These are phyloP conservation scores for Pantherophis vulpinus DNA, from an alignment of 2,797 vertebrate genomes.

Conservation along the genomic window DNA sequence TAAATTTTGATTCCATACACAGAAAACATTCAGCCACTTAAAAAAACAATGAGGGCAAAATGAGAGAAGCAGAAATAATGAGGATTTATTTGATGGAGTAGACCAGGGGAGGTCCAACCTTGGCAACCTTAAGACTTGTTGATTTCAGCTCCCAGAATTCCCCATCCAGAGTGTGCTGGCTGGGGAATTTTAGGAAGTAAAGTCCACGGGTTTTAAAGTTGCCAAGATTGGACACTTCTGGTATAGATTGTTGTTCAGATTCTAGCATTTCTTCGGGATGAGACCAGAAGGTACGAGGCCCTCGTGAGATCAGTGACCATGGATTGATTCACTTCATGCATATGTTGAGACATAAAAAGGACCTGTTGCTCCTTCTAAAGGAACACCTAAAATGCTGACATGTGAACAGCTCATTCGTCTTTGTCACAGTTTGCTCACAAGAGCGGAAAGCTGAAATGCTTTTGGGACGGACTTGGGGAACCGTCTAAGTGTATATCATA, in stretches of 20 bases:
- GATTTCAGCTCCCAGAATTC: neutral
- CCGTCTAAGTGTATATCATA: neutral
- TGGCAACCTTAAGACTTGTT: neutral
- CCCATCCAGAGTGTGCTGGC: no score
- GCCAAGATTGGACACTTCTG: neutral
- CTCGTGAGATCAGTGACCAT: neutral
- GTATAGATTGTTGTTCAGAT: neutral
- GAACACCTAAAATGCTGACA: neutral
- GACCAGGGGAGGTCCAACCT: neutral
- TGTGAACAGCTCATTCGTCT: neutral
- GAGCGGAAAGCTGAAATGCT: neutral
- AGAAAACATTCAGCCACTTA: neutral
- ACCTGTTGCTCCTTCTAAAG: neutral
- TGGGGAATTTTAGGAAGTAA: neutral
- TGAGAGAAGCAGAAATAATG: neutral
- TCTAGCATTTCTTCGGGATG: neutral
- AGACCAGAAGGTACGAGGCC: neutral
- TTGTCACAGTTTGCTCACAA: neutral
- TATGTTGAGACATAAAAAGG: neutral
- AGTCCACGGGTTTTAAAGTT: neutral
- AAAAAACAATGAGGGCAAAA: neutral
- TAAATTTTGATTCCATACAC: slow-evolving; percentile 16
- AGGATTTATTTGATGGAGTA: neutral
- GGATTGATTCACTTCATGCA: neutral
- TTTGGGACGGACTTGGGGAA: neutral